Conservation (phyloP, 2,797 vertebrate genomes). For the Leuciscus waleckii region DNA sequence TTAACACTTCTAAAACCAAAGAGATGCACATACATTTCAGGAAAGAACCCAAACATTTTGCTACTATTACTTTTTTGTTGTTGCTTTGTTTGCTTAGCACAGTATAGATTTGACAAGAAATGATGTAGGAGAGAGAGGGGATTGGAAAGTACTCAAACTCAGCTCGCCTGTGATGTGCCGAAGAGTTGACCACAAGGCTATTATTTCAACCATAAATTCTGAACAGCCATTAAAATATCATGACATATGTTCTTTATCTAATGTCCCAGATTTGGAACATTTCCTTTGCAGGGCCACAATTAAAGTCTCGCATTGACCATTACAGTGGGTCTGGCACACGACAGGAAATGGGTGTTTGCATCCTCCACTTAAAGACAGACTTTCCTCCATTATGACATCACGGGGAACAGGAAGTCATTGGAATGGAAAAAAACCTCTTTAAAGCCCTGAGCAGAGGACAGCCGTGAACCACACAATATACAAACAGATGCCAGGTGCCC, state of each 20-base stretch:
- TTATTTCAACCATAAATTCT: slow-evolving; percentile 19
- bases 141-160: background rate
- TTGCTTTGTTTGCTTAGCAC: background rate
- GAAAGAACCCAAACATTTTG: background rate
- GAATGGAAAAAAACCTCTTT: slow-evolving; percentile 79
- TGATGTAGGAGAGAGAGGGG: background rate
- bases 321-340: slow-evolving; percentile 80
- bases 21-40: background rate
- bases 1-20: background rate
- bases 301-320: slow-evolving; percentile 42
- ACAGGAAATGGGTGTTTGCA: slow-evolving; percentile 92
- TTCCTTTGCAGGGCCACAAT: slow-evolving; percentile 74
- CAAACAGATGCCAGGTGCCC: slow-evolving; percentile 59
- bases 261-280: slow-evolving; percentile 80
- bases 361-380: slow-evolving; percentile 83
- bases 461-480: slow-evolving; percentile 67
- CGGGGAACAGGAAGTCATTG: slow-evolving; percentile 88
- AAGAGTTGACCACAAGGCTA: background rate
- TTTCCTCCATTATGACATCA: slow-evolving; percentile 87
- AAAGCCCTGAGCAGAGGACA: slow-evolving; percentile 66
- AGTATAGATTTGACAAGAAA: background rate
- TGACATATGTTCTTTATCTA: slow-evolving; percentile 66
- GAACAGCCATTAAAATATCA: slow-evolving; percentile 24
- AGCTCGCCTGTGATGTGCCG: background rate
- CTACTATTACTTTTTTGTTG: background rate